Evolutionary conservation across 1,140 invertebrate species (phyloP).

Genomic region (Brevipalpus yothersi): DNA sequence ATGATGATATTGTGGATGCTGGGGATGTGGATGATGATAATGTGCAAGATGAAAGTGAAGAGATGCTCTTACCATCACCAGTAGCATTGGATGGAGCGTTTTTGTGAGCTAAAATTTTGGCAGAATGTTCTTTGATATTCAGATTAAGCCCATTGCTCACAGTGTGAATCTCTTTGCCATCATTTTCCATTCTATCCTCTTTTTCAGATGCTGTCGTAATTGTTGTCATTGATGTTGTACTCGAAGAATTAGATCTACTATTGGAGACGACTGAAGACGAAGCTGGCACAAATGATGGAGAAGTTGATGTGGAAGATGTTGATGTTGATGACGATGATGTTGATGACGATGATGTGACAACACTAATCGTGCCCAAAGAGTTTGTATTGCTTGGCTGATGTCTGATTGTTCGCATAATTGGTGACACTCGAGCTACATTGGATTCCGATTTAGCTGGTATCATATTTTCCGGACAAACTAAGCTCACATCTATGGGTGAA

Average conservation of each 20-base stretch:
- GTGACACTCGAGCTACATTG: constrained; percentile 3
- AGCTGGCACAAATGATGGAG: background rate
- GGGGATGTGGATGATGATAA: too few species aligned
- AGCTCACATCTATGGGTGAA: too few species aligned
- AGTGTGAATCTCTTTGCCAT: too few species aligned
- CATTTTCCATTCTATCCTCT: too few species aligned
- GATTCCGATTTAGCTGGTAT: background rate
- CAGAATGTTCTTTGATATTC: too few species aligned
- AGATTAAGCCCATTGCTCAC: too few species aligned
- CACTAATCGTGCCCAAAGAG: background rate
- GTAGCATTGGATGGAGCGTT: too few species aligned
- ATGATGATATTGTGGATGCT: too few species aligned
- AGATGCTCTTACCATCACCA: too few species aligned
- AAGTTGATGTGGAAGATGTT: background rate
- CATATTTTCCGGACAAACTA: too few species aligned
- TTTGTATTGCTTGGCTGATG: background rate
- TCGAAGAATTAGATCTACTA: background rate
- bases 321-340: background rate
- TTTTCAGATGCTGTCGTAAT: background rate
- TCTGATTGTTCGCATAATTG: background rate
- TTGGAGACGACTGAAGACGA: background rate
- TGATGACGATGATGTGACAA: background rate
- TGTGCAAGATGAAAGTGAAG: too few species aligned
- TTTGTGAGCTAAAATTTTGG: too few species aligned
- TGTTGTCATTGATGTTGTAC: background rate